Evolutionary conservation across 2,113 vertebrate genomes (phyloP), one percentile per base, ranked within the genome.

Genomic region (Saccopteryx bilineata): DNA sequence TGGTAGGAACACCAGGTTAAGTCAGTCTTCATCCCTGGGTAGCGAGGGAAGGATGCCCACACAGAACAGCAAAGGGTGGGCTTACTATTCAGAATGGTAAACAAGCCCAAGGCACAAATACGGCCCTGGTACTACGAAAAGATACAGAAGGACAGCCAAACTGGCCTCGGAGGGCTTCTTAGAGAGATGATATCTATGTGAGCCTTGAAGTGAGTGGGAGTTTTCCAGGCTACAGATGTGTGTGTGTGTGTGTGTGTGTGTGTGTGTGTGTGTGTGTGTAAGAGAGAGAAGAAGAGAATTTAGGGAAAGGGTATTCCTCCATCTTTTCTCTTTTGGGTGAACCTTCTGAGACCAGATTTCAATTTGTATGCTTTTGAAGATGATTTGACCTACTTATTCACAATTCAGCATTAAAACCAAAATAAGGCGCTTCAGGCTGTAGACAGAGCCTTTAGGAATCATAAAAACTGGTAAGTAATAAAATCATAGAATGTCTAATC

Each of bases 321-420:
- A 8, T 52, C 31, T 66, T 24, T 66, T 91, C 26, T 17, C 12
- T 87, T 86, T 71, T 17, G 28, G 26, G 76, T 76, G 33, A 87
- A 65, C 2, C 90, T 90, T 87, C 33, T 78, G 92, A 95, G 95
- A 94, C 24, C 58, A 5, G 26, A 65, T 93, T 95, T 90, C 33
- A 58, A 65, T 78, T 54, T 78, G 26, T 79, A 85, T 82, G 68
- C 46, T 75, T 96, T 84, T 97, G 92, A 95, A 97, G 96, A 87
- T 63, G 79, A 93, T 87, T 78, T 93, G 90, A 93, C 90, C 93
- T 88, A 54, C 50, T 96, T 93, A 93, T 66, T 94, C 92, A 97
- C 80, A 93, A 69, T 48, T 96, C 50, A 80, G 28, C 58, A 81
- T 86, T 90, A 84, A 94, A 97, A 93, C 23, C 31, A 69, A 96